Evolutionary conservation across 2,113 vertebrate genomes (phyloP).

Genomic region (Pyxicephalus adspersus): DNA sequence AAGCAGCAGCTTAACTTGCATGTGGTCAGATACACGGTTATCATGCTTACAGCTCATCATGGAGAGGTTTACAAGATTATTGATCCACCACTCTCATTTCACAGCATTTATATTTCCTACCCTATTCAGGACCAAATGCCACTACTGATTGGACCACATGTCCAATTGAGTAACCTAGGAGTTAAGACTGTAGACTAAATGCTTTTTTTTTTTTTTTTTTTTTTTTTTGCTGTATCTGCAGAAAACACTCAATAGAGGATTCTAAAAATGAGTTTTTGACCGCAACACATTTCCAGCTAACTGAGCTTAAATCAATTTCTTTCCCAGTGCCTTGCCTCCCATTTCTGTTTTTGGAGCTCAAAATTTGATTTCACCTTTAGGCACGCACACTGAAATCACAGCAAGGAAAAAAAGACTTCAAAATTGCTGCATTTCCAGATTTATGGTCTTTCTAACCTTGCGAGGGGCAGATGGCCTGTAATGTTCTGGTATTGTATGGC

Average conservation of each 20-base stretch:
- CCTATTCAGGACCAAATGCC: background rate
- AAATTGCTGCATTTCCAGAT: slow-evolving; percentile 23
- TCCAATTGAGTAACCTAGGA: slow-evolving; percentile 15
- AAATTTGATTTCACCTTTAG: slow-evolving; percentile 48
- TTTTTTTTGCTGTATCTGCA: slow-evolving; percentile 44
- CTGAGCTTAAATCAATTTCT: slow-evolving; percentile 48
- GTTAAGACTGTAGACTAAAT: slow-evolving; percentile 27
- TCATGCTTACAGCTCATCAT: background rate
- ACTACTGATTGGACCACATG: background rate
- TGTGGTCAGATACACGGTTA: background rate
- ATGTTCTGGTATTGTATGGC: slow-evolving; percentile 17
- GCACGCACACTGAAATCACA: slow-evolving; percentile 44
- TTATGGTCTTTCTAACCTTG: slow-evolving; percentile 28
- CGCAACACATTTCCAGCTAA: slow-evolving; percentile 51
- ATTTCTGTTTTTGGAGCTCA: slow-evolving; percentile 48
- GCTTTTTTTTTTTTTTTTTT: slow-evolving; percentile 19
- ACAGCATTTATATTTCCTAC: background rate
- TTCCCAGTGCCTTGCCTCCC: slow-evolving; percentile 36
- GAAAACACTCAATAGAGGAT: slow-evolving; percentile 42
- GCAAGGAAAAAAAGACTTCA: slow-evolving; percentile 34
- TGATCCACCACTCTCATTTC: background rate
- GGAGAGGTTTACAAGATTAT: background rate
- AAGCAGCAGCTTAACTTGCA: background rate
- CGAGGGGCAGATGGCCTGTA: slow-evolving; percentile 22
- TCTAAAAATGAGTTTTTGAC: slow-evolving; percentile 49